Conservation (phyloP, 2,888 invertebrate species). For the Saturnia pavonia region DNA sequence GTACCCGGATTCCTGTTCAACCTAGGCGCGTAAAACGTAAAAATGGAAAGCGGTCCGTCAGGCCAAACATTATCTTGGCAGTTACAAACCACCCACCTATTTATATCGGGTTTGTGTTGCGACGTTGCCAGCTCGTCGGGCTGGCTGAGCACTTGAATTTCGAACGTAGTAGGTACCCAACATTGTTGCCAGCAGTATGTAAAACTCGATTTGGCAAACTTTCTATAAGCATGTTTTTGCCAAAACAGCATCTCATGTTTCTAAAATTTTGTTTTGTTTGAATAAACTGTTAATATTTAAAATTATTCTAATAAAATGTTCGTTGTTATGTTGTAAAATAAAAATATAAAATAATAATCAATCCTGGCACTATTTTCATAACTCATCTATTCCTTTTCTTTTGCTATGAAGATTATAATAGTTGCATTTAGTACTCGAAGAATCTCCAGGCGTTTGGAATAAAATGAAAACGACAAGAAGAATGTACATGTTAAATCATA, state of each 20-base stretch:
- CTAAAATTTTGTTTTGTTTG: background rate
- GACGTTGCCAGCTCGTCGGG: slow-evolving; percentile 37
- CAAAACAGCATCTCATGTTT: slow-evolving; percentile 10
- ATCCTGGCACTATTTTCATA: too few species aligned
- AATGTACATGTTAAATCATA: too few species aligned
- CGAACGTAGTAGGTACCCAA: slow-evolving; percentile 22
- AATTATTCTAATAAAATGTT: background rate
- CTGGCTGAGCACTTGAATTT: slow-evolving; percentile 25
- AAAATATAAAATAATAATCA: background rate
- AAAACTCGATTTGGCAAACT: slow-evolving; percentile 11
- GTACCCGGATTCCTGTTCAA: slow-evolving; percentile 20
- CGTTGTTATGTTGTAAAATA: background rate
- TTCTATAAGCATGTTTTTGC: slow-evolving; percentile 9
- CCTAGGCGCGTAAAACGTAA: slow-evolving; percentile 25
- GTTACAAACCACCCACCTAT: slow-evolving; percentile 31
- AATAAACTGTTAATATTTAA: background rate
- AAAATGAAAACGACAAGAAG: too few species aligned
- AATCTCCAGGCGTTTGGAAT: too few species aligned
- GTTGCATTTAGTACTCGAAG: too few species aligned
- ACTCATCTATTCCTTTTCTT: too few species aligned
- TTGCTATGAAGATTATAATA: too few species aligned
- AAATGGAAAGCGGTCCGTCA: slow-evolving; percentile 32
- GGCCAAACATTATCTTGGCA: slow-evolving; percentile 31
- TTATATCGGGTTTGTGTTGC: slow-evolving; percentile 28
- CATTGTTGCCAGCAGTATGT: slow-evolving; percentile 22